A percentile compares a stretch with the other conserved stretches of the same genome.
Evolutionary conservation across 1,140 invertebrate genomes (phyloP).

Genomic region (Araneus ventricosus): DNA sequence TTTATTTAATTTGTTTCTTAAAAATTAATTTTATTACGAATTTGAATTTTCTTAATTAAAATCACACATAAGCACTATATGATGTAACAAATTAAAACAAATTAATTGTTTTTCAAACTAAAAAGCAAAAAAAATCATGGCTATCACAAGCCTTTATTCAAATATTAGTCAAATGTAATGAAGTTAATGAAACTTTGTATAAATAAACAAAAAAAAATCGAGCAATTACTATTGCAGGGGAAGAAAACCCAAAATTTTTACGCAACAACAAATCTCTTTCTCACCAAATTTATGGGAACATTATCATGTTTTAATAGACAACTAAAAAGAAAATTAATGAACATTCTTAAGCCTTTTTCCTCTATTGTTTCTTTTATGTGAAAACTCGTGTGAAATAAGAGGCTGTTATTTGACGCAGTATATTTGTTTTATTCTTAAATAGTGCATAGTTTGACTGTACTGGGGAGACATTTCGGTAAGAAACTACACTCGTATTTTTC

Average conservation of each 20-base stretch:
- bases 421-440: neutral
- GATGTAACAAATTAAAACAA: too few relatives aligned
- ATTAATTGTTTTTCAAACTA: too few relatives aligned
- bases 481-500: neutral
- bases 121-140: too few relatives aligned
- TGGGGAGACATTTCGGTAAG: neutral
- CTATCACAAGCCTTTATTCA: too few relatives aligned
- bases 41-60: too few relatives aligned
- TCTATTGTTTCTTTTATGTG: neutral
- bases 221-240: too few relatives aligned
- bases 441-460: neutral
- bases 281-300: neutral
- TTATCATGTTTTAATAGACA: neutral
- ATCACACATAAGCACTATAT: too few relatives aligned
- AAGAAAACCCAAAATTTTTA: neutral
- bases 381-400: constrained; percentile 1
- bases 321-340: neutral
- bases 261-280: neutral
- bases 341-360: neutral
- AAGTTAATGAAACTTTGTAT: too few relatives aligned
- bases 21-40: too few relatives aligned
- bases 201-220: too few relatives aligned
- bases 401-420: neutral
- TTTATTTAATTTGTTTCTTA: too few relatives aligned
- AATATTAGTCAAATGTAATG: too few relatives aligned